A percentile compares a stretch with the other conserved stretches of the same genome.
Evolutionary conservation across 2,113 vertebrate species (phyloP).

Genomic region (Antechinus stuartii): DNA sequence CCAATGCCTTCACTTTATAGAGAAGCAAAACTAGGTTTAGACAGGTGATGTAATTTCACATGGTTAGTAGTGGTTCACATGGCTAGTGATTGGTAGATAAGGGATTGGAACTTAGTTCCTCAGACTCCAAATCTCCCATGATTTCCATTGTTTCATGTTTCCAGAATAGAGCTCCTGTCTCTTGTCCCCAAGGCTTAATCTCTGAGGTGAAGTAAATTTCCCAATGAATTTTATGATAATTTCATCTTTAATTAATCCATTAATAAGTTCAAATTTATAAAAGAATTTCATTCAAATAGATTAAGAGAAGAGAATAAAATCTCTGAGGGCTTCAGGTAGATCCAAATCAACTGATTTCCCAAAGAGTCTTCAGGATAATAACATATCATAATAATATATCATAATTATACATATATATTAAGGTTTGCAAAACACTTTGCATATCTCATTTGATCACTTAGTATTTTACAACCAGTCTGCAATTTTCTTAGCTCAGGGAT

Average conservation of each 20-base stretch:
- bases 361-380: constrained; percentile 3
- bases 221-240: background rate
- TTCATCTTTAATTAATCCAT: constrained; percentile 33
- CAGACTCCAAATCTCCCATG: background rate
- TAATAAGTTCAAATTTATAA: constrained; percentile 19
- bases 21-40: background rate
- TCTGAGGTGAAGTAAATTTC: constrained; percentile 7
- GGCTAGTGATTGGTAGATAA: background rate
- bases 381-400: constrained; percentile 18
- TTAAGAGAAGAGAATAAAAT: constrained; percentile 16
- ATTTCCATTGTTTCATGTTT: background rate
- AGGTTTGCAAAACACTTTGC: background rate
- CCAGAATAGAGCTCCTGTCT: constrained; percentile 18
- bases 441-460: background rate
- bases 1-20: background rate
- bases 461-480: background rate
- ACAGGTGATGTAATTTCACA: background rate
- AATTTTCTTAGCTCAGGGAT: background rate
- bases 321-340: background rate
- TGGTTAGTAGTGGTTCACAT: background rate
- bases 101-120: background rate
- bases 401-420: background rate
- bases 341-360: background rate
- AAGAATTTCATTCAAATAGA: background rate
- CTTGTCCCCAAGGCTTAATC: background rate